A percentile compares a stretch with the other conserved stretches of the same genome.
phyloP scores from a whole-genome alignment of 1,140 invertebrate species.

The Bombus vancouverensis region DNA sequence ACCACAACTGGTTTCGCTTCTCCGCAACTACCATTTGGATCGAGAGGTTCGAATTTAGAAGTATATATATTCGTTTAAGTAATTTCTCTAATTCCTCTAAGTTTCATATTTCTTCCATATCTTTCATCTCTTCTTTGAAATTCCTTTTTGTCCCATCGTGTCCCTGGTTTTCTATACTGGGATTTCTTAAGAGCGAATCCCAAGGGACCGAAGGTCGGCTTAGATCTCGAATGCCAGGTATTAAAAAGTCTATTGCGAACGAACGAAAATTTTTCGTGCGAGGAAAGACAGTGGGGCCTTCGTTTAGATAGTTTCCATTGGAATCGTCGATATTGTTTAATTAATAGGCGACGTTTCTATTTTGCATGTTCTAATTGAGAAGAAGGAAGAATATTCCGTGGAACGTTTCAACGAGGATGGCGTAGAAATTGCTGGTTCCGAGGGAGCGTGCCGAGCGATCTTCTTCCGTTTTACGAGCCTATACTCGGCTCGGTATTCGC shows the following conservation, averaged over 20 bases:
- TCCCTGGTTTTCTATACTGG: background rate
- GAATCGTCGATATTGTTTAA: background rate
- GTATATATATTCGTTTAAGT: too few relatives aligned
- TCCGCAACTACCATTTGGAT: conserved; percentile 10
- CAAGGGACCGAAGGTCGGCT: background rate
- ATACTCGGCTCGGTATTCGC: background rate
- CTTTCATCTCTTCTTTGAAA: background rate
- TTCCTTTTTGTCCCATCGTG: background rate
- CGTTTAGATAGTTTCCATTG: background rate
- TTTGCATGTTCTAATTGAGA: background rate
- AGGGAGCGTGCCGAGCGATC: background rate
- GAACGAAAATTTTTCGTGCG: background rate
- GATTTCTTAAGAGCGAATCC: too few relatives aligned
- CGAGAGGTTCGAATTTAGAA: conserved; percentile 40
- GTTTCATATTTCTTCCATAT: background rate
- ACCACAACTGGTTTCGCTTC: conserved; percentile 1
- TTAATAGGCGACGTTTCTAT: background rate
- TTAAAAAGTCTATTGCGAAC: background rate
- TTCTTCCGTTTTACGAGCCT: conserved; percentile 10
- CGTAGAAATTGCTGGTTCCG: background rate
- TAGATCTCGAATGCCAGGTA: too few relatives aligned
- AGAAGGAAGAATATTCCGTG: background rate
- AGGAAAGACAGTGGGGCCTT: background rate
- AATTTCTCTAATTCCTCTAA: too few relatives aligned
- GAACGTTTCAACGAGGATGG: background rate